Percentiles rank a stretch among this genome's conserved stretches.
phyloP scores from a whole-genome alignment of 2,888 invertebrate species.

The Patella depressa region DNA sequence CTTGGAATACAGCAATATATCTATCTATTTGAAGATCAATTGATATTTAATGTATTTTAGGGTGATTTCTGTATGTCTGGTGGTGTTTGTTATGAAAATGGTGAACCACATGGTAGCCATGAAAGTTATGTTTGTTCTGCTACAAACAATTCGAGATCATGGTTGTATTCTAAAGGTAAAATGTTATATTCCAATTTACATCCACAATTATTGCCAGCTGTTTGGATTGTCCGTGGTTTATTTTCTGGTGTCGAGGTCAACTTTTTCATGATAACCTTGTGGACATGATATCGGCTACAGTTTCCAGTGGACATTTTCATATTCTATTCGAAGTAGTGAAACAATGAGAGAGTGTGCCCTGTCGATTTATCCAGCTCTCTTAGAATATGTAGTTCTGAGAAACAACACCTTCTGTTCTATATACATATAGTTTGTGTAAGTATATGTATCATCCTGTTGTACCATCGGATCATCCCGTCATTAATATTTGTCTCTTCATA shows the following conservation, averaged over 20 bases:
- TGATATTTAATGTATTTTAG: background rate
- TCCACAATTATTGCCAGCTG: background rate
- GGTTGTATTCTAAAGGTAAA: background rate
- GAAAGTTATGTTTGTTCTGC: background rate
- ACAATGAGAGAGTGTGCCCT: background rate
- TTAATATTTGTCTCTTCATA: no score
- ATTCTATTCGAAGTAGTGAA: background rate
- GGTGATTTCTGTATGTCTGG: conserved; percentile 2
- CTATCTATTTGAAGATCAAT: background rate
- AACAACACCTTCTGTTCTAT: no score
- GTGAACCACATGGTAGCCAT: background rate
- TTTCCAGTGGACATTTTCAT: no score
- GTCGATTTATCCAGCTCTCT: no score
- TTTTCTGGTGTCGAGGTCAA: no score
- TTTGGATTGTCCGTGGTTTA: no score
- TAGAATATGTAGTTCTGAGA: no score
- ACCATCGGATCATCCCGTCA: no score
- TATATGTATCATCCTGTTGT: no score
- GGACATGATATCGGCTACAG: no score
- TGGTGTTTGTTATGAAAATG: background rate
- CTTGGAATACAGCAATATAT: background rate
- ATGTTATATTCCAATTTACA: background rate
- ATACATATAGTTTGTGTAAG: no score
- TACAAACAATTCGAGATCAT: background rate
- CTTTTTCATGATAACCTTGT: no score